Percentiles rank a stretch among this genome's conserved stretches.
Evolutionary conservation across 2,797 vertebrate species (phyloP).

Genomic region (Glyptemys insculpta): DNA sequence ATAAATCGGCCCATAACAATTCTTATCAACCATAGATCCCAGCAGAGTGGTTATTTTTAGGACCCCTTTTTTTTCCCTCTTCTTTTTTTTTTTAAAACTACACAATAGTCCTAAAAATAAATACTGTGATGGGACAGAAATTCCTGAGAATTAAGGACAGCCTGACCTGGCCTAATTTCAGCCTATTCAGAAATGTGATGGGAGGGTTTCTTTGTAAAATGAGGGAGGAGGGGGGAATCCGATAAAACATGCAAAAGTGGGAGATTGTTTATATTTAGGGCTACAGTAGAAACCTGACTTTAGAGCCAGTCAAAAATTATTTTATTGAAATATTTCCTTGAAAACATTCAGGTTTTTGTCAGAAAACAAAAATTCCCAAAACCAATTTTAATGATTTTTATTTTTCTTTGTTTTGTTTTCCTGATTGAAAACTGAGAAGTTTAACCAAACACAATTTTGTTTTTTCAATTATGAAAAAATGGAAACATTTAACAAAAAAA

Average conservation of each 20-base stretch:
- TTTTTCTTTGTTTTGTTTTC: not conserved
- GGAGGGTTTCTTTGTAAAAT: not conserved
- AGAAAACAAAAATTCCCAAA: not conserved
- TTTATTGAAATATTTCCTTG: not conserved
- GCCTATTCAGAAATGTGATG: not conserved
- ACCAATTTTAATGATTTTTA: not conserved
- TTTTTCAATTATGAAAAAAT: not conserved
- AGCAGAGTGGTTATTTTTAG: not conserved
- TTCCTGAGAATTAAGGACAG: not conserved
- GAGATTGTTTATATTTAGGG: not conserved
- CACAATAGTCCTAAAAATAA: not conserved
- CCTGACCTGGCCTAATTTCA: not conserved
- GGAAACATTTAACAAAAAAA: not conserved
- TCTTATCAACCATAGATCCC: not conserved
- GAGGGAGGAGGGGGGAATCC: not conserved
- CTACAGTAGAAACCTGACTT: not conserved
- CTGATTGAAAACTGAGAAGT: not conserved
- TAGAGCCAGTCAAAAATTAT: not conserved
- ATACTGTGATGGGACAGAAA: not conserved
- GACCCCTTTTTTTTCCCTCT: not conserved
- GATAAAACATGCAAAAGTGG: not conserved
- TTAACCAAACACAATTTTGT: not conserved
- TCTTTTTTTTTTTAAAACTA: not conserved
- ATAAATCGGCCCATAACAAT: not conserved
- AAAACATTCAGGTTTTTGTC: not conserved